Evolutionary conservation across 2,888 invertebrate species (phyloP), one percentile per base, ranked within the genome.

Genomic region (Drosophila sordidula): DNA sequence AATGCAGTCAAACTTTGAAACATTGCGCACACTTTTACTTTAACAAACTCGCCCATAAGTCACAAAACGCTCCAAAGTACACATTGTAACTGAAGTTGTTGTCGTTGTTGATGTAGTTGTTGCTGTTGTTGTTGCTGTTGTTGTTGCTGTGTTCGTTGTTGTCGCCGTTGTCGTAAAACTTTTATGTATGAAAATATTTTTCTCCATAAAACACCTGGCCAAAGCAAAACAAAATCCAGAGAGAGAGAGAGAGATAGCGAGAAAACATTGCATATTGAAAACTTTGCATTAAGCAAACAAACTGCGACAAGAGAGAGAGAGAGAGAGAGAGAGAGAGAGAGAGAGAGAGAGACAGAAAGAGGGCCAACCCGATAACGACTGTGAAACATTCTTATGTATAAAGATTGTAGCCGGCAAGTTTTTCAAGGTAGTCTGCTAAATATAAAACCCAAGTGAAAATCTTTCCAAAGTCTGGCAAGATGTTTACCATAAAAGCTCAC

Each of bases 111-210:
- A 44, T 61, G 42, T 52, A 55, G 46, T 44, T 63, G 52, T 54
- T 69, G 52, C 46, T 62, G 61, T 66, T 76, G 58, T 51, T 52
- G 36, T 49, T 61, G 50, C 45, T 61, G 61, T 63, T 63, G 57
- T 46, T 55, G 68, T 67, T 81, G 66, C n/a, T n/a, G n/a, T n/a
- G n/a, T n/a, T n/a, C n/a, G 44, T 54, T 61, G 50, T 47, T 61
- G 61, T 63, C 65, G 57, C 49, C 57, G 68, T 67, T 81, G 66
- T 59, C 80, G 79, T 85, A 86, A 87, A 81, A 81, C 71, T 81
- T 81, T 87, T 88, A 82, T 88, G 75, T 78, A 75, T 70, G 80
- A 87, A 78, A 81, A 81, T 79, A 81, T 81, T 85, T 82, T 88
- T 67, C 52, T 42, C 52, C 63, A 71, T 71, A 87, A 87, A 82